Evolutionary conservation across 2,113 vertebrate genomes (phyloP).

Genomic region (Pedionomus torquatus): DNA sequence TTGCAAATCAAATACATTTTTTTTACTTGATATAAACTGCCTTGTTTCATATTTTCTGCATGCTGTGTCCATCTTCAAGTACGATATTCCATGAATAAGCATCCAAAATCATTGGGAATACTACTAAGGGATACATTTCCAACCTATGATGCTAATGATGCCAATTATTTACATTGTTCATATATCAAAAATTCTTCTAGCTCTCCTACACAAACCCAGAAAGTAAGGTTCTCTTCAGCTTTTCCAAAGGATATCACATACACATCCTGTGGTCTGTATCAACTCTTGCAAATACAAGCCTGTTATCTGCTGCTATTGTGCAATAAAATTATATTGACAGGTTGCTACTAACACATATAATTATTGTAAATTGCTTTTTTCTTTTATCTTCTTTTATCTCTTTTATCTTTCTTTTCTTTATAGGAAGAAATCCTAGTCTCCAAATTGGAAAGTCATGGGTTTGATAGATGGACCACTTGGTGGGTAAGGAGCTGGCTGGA

Average conservation of each 20-base stretch:
- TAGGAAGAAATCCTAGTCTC: too few relatives aligned
- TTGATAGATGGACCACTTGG: too few relatives aligned
- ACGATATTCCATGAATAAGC: background rate
- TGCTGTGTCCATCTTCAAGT: background rate
- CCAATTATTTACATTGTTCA: background rate
- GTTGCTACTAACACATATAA: fast-evolving
- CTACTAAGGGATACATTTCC: background rate
- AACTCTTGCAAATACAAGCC: background rate
- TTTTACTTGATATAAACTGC: background rate
- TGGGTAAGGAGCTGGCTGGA: too few relatives aligned
- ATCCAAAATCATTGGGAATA: fast-evolving
- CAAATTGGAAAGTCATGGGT: too few relatives aligned
- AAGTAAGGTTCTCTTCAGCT: background rate
- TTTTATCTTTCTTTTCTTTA: too few relatives aligned
- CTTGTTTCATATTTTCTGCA: background rate
- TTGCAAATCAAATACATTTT: background rate
- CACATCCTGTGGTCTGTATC: background rate
- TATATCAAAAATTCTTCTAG: background rate
- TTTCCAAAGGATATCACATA: background rate
- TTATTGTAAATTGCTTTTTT: background rate
- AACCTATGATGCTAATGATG: background rate
- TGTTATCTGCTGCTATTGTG: background rate
- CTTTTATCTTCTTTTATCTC: too few relatives aligned
- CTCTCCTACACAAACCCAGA: background rate
- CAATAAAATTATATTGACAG: background rate